These are phyloP conservation scores for Aspidapion aeneum DNA, from an alignment of 2,888 invertebrate genomes.

Conservation along the genomic window DNA sequence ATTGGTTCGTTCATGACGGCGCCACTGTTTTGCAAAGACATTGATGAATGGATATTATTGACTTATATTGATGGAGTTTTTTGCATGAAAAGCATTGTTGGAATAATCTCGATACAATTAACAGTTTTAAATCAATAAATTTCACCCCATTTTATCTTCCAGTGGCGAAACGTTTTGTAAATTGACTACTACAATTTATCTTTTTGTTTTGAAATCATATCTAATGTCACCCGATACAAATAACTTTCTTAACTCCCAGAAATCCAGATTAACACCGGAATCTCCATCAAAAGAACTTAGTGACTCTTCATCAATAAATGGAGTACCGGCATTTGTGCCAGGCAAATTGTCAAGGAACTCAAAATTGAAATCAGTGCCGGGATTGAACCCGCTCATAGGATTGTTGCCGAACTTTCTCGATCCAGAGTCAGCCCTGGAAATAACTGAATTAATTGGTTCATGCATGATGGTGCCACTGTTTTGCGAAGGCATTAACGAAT, in stretches of 20 bases:
- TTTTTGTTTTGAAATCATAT: too few species aligned
- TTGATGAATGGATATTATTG: conserved; percentile 32
- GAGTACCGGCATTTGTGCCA: conserved; percentile 64
- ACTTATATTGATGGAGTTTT: conserved; percentile 65
- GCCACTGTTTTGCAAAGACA: background rate
- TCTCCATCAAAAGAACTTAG: conserved; percentile 79
- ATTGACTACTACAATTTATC: too few species aligned
- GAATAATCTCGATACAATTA: too few species aligned
- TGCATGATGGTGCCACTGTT: conserved; percentile 4
- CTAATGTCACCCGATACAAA: conserved; percentile 11
- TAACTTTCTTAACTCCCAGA: conserved; percentile 25
- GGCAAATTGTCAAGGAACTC: conserved; percentile 84
- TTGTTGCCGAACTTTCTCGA: conserved; percentile 21
- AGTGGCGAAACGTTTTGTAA: too few species aligned
- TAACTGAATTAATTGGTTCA: background rate
- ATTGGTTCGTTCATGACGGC: conserved; percentile 1
- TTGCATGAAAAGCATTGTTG: conserved; percentile 64
- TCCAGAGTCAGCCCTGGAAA: background rate
- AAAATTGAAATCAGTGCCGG: conserved; percentile 66
- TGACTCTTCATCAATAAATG: conserved; percentile 77
- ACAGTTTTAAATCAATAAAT: too few species aligned
- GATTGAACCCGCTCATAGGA: conserved; percentile 51
- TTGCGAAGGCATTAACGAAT: background rate
- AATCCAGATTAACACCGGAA: conserved; percentile 60
- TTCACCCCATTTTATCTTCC: too few species aligned